Base-by-base conservation (phyloP, 1,140 invertebrate species). In the Drosophila seguyi region DNA sequence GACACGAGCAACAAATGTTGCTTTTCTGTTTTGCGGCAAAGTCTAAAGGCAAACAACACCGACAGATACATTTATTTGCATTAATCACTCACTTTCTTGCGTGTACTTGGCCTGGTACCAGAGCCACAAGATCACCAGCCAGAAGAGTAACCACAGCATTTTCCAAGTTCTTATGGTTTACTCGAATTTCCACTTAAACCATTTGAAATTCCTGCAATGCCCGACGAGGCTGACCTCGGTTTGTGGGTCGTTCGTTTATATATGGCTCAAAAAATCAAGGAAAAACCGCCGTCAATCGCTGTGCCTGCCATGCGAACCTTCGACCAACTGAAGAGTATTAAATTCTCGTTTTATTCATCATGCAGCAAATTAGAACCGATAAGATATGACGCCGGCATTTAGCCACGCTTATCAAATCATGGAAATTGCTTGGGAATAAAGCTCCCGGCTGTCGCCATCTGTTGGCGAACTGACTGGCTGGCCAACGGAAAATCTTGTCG, bases 81-180 rank as follows among this genome's bases (percentile, higher is more conserved):
- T 68, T 27, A 22, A 31, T 45, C 52, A 84, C 84, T 88, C 74
- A 88, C 84, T 88, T 81, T 62, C 41, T 48, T 39, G 62, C 16
- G 75, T 20, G 10, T 50, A 65, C 58, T 60, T 72, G 0, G 62
- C 52, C 45, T 67, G 59, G 50, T 90, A 56, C 44, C 60, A 56
- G 13, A 88, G 65, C 85, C 81, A 90, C 20, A 88, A 53, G 16
- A 90, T 39, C 18, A 16, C 42, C 14, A 81, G 36, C 85, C 85
- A 88, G n/a, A 88, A 60, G 20, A 88, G 47, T 65, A 73, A 56
- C 81, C 85, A 90, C 72, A 90, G 45, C 85, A 88, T 88, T 22
- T 36, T 36, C 13, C 13, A 5, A 36, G 34, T 61, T 34, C 16
- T 14, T 42, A 36, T 38, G 57, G 55, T 6, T 55, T 38, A 55